phyloP scores from a whole-genome alignment of 1,140 invertebrate genomes.

The Lutraria rhynchaena region DNA sequence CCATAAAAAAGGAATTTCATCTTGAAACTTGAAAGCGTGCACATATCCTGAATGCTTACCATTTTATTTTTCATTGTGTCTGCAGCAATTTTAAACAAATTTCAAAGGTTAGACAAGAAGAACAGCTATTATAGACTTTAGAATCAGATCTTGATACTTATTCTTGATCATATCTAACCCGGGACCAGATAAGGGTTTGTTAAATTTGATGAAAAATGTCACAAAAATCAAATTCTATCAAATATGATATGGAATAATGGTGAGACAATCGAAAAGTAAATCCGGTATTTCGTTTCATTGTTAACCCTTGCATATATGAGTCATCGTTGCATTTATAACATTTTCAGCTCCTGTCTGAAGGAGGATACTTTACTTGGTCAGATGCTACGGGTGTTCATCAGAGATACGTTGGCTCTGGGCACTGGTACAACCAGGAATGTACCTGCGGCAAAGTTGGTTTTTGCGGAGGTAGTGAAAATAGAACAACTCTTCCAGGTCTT shows the following conservation, averaged over 20 bases:
- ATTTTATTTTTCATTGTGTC: too few species aligned
- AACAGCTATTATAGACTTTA: too few species aligned
- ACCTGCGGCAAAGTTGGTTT: constrained; percentile 59
- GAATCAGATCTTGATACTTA: too few species aligned
- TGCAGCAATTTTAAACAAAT: too few species aligned
- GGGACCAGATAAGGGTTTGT: too few species aligned
- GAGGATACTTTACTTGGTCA: constrained; percentile 48
- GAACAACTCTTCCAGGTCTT: constrained; percentile 36
- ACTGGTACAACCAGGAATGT: constrained; percentile 42
- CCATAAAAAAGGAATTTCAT: too few species aligned
- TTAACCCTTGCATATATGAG: neutral
- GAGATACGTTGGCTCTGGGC: constrained; percentile 58
- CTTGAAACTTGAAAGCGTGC: too few species aligned
- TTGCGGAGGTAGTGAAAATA: constrained; percentile 62
- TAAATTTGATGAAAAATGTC: too few species aligned
- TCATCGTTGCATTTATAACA: too few species aligned
- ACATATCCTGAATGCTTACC: too few species aligned
- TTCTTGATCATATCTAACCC: too few species aligned
- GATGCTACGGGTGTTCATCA: constrained; percentile 2
- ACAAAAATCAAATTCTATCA: neutral
- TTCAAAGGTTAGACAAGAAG: too few species aligned
- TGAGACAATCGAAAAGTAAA: neutral
- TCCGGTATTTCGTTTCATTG: neutral
- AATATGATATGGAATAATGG: neutral
- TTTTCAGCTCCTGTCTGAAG: neutral